Base-by-base conservation (phyloP, 2,797 vertebrate species). In the Ctenosaura bakeri region DNA sequence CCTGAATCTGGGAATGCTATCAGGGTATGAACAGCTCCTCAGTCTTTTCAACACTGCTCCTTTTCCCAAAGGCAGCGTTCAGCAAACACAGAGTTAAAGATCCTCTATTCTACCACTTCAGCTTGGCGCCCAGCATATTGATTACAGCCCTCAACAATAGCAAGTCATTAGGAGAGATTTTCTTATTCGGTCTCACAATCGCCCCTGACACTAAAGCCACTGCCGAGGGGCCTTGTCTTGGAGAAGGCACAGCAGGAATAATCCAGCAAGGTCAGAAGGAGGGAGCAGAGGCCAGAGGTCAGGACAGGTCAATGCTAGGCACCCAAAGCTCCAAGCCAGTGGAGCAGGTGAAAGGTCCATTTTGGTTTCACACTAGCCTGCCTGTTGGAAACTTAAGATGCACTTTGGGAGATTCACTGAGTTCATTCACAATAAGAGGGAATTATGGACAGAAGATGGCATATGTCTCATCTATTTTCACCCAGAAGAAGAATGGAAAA, bases 241-340 rank as follows among this genome's bases (percentile, higher is more conserved):
- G 82, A 94, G 92, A 94, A 96, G 84, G 84, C 86, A 91, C 89
- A 92, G 92, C 93, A 90, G 92, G 95, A 95, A 91, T 92, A 94
- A 92, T 95, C 94, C 92, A 12, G 24, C 89, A 93, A 94, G 94
- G 93, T 96, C 38, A 0, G 89, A 91, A 84, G 89, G 87, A 91
- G 95, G 92, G 94, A 94, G 96, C 94, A 97, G 89, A 93, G 95
- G 94, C 90, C 89, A 69, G 93, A 96, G 94, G 93, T 90, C 95
- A 96, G 69, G 89, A 89, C 90, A 93, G 96, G 92, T 94, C 92
- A 95, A 93, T 7, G 0, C 88, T 20, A 52, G 29, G 93, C 76
- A 87, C 83, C 91, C 90, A 88, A 1, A 35, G 84, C 6, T 7
- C 42, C 52, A 90, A 94, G 92, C 87, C 94, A 94, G 92, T 0